These are phyloP conservation scores for Muscicapa adusta DNA, from an alignment of 2,113 vertebrate species.

Conservation along the genomic window DNA sequence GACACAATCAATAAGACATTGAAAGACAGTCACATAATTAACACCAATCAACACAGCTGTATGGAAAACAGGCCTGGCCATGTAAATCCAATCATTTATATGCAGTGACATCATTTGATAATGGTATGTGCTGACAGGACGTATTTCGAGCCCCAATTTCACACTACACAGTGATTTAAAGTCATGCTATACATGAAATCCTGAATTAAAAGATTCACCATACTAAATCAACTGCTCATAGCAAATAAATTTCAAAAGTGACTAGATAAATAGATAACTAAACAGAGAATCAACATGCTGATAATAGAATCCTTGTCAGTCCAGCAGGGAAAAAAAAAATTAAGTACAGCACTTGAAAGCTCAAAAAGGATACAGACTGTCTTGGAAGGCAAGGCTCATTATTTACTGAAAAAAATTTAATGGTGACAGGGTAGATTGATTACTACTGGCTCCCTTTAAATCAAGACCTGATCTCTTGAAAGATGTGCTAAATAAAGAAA, in stretches of 20 bases:
- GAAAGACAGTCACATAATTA: slow-evolving; percentile 39
- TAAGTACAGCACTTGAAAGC: background rate
- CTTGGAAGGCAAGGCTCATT: background rate
- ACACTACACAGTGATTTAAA: background rate
- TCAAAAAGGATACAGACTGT: background rate
- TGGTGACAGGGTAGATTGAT: background rate
- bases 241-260: background rate
- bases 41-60: slow-evolving; percentile 48
- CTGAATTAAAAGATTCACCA: background rate
- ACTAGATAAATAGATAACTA: background rate
- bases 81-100: slow-evolving; percentile 37
- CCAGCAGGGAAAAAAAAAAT: background rate
- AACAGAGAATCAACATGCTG: background rate
- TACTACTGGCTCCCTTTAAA: background rate
- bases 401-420: background rate
- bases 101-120: slow-evolving; percentile 26
- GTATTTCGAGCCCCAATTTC: background rate
- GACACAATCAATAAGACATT: slow-evolving; percentile 52
- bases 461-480: background rate
- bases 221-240: background rate
- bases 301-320: background rate
- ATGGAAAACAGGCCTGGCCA: slow-evolving; percentile 31
- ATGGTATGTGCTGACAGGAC: background rate
- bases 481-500: background rate
- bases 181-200: background rate